These are phyloP conservation scores for Acanthochromis polyacanthus DNA, from an alignment of 2,113 vertebrate genomes.

Conservation along the genomic window DNA sequence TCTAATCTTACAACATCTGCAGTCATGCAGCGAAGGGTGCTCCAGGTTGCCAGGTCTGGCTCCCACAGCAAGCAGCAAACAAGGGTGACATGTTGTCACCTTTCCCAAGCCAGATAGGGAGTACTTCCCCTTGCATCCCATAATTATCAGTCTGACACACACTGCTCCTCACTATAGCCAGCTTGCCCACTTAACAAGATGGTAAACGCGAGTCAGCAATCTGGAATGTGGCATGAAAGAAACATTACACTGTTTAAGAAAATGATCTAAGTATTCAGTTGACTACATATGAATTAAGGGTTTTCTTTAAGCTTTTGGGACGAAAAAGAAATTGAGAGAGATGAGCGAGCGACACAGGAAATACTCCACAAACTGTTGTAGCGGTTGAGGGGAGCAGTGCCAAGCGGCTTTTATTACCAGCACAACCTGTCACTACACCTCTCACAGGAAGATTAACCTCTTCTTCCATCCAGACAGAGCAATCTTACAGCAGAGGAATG, in stretches of 20 bases:
- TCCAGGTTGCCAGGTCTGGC: conserved; percentile 55
- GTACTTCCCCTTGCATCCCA: conserved; percentile 44
- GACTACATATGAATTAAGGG: conserved; percentile 13
- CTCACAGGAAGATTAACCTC: conserved; percentile 60
- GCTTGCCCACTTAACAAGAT: conserved; percentile 15
- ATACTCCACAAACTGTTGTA: conserved; percentile 2
- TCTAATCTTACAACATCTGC: conserved; percentile 53
- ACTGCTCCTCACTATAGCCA: conserved; percentile 27
- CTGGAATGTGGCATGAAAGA: conserved; percentile 19
- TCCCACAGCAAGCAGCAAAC: conserved; percentile 41
- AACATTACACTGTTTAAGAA: conserved; percentile 21
- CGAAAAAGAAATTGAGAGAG: background rate
- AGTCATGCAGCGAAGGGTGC: conserved; percentile 9
- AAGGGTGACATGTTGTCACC: conserved; percentile 55
- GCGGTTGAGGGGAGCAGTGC: conserved; percentile 15
- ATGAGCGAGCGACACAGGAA: conserved; percentile 1
- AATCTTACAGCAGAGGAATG: conserved; percentile 32
- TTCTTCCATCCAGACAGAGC: conserved; percentile 43
- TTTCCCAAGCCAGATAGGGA: conserved; percentile 49
- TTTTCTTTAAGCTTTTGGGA: conserved; percentile 9
- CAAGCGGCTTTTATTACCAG: conserved; percentile 43
- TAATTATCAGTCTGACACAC: conserved; percentile 56
- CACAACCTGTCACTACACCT: conserved; percentile 52
- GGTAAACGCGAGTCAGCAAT: background rate
- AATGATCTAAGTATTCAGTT: conserved; percentile 1